Base-by-base conservation (phyloP, 2,113 vertebrate genomes). In the Apodemus sylvaticus region DNA sequence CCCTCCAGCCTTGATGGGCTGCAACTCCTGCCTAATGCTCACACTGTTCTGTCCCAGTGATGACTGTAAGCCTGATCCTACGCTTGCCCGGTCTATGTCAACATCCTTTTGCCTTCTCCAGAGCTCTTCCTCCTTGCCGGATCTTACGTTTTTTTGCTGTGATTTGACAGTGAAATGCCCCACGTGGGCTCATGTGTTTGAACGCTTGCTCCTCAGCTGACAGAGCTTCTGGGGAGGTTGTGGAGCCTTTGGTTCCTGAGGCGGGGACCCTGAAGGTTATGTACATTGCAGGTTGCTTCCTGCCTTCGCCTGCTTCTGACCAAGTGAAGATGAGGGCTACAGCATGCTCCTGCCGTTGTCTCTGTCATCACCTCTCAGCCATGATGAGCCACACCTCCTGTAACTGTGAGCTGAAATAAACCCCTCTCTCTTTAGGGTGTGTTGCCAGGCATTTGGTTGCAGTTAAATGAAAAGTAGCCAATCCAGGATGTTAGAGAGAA, bases 51-150 rank as follows among this genome's bases (percentile, higher is more conserved):
- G 45, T 53, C 19, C 66, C n/a, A 48, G 62, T 0, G 17, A 11
- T 5, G 0, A 0, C 17, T 1, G 2, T 1, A 39, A 45, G 42
- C 34, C 22, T 2, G 31, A 16, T 14, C 42, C 53, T 68, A 42
- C 13, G 14, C 48, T 5, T 16, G 36, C 9, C 70, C 48, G 39
- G 7, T 2, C 60, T 77, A 14, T 0, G 9, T 68, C n/a, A 64
- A 45, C 42, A 36, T 48, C 39, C 14, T 48, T 20, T 76, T 53
- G 26, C 16, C 62, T 24, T 81, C 53, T 76, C 64, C 42, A 66
- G 45, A 60, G 31, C 20, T 68, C 82, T 31, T 34, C 26, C 74
- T 82, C 14, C 24, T n/a, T 2, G 62, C 76, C 79, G 39, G 3
- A 0, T 3, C 73, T 93, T 71, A 19, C 2, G n/a, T n/a, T 6